Evolutionary conservation across 2,888 invertebrate species (phyloP), one percentile per base, ranked within the genome.

Genomic region (Dynastes maya): DNA sequence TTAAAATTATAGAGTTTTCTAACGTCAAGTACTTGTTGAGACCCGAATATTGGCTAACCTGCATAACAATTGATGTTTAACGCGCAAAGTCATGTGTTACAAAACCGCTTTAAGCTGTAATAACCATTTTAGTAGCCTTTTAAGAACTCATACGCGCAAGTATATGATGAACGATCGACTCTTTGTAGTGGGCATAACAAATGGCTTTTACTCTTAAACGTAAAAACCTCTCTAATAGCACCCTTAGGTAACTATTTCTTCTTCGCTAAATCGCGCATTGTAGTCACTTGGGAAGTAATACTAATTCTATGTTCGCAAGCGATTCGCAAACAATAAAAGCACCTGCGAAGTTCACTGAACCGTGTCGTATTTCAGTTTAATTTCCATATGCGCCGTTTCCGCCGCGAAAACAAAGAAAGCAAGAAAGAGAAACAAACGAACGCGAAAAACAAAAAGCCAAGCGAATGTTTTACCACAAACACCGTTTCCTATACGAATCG

Each of bases 371-470:
- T 67, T 67, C 49, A 67, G 27, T 8, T 49, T 45, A 22, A 49
- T 49, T 67, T 67, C 67, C 67, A 49, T 67, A 67, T 49, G 49
- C 67, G 67, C 67, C 67, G 22, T 27, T 49, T 67, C 22, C 67
- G 22, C 8, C 22, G 8, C 45, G 45, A 27, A 67, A 49, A 27
- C 16, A 67, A 27, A 67, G 9, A 49, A 22, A 22, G 6, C 22
- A 22, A 67, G 11, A 49, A 67, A 1, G 45, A 1, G 11, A 45
- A 45, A 45, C 45, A 8, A 49, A 4, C 49, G 49, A 67, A 67
- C 22, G 13, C 2, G 45, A 49, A 6, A 67, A 64, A 29, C 64
- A 64, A 64, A 45, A 67, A 67, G 49, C 11, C 11, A 22, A 67
- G 45, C 16, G 65, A 40, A 40, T 67, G 22, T 67, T 45, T 45